These are phyloP conservation scores for Drosophila antonietae DNA, from an alignment of 2,888 invertebrate species.

Conservation along the genomic window DNA sequence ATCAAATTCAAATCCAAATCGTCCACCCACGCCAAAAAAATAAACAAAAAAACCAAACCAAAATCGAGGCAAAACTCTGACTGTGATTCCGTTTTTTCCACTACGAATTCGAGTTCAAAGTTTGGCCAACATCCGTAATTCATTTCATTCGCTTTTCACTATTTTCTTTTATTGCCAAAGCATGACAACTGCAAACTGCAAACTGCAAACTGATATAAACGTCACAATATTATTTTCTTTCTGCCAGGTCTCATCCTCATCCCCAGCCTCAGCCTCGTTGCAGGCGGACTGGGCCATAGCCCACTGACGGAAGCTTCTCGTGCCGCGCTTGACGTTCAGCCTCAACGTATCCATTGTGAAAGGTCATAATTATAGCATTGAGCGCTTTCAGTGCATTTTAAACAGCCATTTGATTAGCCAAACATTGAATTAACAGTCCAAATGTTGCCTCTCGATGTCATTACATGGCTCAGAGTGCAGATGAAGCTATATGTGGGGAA, in stretches of 20 bases:
- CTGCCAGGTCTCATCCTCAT: conserved; percentile 19
- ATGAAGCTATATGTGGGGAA: not conserved
- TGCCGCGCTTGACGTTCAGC: conserved; percentile 38
- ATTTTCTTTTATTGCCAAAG: conserved; percentile 49
- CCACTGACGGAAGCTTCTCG: conserved; percentile 61
- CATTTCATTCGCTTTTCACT: conserved; percentile 62
- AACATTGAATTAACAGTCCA: conserved; percentile 5
- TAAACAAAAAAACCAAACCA: not conserved
- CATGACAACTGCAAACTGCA: conserved; percentile 45
- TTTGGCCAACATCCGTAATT: conserved; percentile 49
- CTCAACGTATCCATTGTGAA: conserved; percentile 11
- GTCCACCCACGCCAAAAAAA: conserved; percentile 63
- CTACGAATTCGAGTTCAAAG: conserved; percentile 72
- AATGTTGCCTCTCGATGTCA: conserved; percentile 6
- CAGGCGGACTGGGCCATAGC: conserved; percentile 42
- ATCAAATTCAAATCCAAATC: conserved; percentile 55
- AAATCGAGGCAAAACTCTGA: not conserved
- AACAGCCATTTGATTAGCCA: conserved; percentile 12
- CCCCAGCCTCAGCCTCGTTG: not conserved
- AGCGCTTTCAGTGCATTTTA: conserved; percentile 3
- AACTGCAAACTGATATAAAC: conserved; percentile 60
- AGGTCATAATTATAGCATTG: conserved; percentile 28
- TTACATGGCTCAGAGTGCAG: not conserved
- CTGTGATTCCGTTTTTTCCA: conserved; percentile 57
- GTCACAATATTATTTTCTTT: conserved; percentile 39